phyloP scores from a whole-genome alignment of 2,113 vertebrate species.

The Rhinichthys klamathensis region DNA sequence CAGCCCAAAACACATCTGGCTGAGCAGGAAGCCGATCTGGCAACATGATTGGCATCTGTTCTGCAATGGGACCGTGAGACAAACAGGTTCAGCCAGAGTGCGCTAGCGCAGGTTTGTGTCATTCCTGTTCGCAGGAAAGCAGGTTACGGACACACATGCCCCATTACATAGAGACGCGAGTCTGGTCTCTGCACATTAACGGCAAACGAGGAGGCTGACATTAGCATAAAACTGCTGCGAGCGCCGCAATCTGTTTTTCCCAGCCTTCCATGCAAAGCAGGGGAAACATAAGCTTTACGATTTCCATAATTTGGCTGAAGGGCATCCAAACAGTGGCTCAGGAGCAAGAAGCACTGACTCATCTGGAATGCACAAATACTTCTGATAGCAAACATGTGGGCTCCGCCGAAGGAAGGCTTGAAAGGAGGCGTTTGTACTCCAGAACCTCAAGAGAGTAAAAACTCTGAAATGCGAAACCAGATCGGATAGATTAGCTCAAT shows the following conservation, averaged over 20 bases:
- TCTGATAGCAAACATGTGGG: slow-evolving; percentile 60
- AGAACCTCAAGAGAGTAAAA: slow-evolving; percentile 5
- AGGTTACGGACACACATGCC: slow-evolving; percentile 36
- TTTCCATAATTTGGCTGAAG: slow-evolving; percentile 64
- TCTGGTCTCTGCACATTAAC: slow-evolving; percentile 39
- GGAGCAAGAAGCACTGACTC: slow-evolving; percentile 57
- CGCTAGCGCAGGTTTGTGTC: slow-evolving; percentile 29
- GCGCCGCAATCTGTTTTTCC: slow-evolving; percentile 48
- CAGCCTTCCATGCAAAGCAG: slow-evolving; percentile 44
- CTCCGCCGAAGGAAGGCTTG: slow-evolving; percentile 49
- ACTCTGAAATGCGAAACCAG: slow-evolving; percentile 31
- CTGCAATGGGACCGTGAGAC: slow-evolving; percentile 49
- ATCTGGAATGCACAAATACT: slow-evolving; percentile 51
- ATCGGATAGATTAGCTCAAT: slow-evolving; percentile 36
- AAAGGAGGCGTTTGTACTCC: slow-evolving; percentile 42
- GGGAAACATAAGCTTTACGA: slow-evolving; percentile 56
- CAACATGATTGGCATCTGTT: slow-evolving; percentile 52
- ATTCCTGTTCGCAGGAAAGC: slow-evolving; percentile 10
- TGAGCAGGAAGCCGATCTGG: slow-evolving; percentile 44
- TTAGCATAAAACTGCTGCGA: slow-evolving; percentile 57
- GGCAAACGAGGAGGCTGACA: slow-evolving; percentile 35
- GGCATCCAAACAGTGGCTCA: slow-evolving; percentile 57
- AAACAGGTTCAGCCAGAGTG: slow-evolving; percentile 60
- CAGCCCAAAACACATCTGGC: slow-evolving; percentile 51
- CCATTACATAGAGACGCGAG: slow-evolving; percentile 37